A percentile compares a stretch with the other conserved stretches of the same genome.
phyloP scores from a whole-genome alignment of 30 jellyfish, hydroid and myxozoan species.

The Chironex yamaguchii region DNA sequence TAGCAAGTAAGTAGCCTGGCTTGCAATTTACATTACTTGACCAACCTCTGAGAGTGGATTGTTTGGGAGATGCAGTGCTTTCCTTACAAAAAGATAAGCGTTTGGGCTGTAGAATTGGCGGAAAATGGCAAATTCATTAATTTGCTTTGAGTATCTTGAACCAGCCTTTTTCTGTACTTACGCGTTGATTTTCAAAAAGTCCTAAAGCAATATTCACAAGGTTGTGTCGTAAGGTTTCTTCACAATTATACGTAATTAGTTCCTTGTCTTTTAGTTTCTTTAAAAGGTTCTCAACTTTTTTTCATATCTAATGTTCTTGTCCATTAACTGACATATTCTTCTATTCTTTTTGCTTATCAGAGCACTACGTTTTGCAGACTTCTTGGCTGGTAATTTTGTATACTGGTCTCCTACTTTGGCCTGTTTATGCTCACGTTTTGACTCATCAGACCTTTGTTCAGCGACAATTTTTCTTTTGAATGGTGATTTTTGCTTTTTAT shows the following conservation, averaged over 20 bases:
- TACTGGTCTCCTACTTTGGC: not conserved
- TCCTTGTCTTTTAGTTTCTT: not conserved
- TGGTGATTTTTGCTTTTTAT: not conserved
- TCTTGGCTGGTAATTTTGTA: too few species aligned
- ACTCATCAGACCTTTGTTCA: too few species aligned
- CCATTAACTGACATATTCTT: not conserved
- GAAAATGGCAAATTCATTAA: slow-evolving; percentile 33
- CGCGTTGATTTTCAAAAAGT: slow-evolving; percentile 25
- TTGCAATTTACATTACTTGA: slow-evolving; percentile 6
- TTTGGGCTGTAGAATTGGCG: slow-evolving; percentile 24
- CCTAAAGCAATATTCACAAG: slow-evolving; percentile 33
- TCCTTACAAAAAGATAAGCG: slow-evolving; percentile 24
- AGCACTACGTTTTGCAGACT: not conserved
- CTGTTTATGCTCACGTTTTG: not conserved
- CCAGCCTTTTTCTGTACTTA: slow-evolving; percentile 9
- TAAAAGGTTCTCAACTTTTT: slow-evolving; percentile 14
- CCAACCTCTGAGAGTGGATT: slow-evolving; percentile 19
- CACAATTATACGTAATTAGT: not conserved
- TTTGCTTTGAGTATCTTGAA: slow-evolving; percentile 1
- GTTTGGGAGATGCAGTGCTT: slow-evolving; percentile 26
- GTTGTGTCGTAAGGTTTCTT: not conserved
- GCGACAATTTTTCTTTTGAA: too few species aligned
- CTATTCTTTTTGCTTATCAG: not conserved
- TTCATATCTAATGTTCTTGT: slow-evolving; percentile 2
- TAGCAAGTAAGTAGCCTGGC: slow-evolving; percentile 25